These are phyloP conservation scores for Hippolais icterina DNA, from an alignment of 2,113 vertebrate genomes.

Conservation along the genomic window DNA sequence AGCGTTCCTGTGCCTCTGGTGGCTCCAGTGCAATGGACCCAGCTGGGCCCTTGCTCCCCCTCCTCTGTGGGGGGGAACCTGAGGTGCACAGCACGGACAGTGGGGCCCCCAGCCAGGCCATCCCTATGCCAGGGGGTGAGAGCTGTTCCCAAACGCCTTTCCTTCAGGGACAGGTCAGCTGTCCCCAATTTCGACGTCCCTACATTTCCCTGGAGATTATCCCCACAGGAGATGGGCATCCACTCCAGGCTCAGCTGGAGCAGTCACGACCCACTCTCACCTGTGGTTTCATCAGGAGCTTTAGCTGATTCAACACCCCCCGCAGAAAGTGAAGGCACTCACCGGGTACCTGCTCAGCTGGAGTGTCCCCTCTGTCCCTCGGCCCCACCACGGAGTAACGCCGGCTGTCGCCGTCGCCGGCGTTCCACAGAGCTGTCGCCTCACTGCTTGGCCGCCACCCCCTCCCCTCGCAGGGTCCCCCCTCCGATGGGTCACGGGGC, in stretches of 20 bases:
- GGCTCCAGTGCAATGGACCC: accelerated
- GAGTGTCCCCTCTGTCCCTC: not conserved
- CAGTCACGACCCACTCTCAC: not conserved
- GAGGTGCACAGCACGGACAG: accelerated
- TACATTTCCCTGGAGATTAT: not conserved
- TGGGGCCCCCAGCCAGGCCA: accelerated
- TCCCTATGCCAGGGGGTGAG: accelerated
- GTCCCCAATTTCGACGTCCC: accelerated
- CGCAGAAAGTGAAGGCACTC: not conserved
- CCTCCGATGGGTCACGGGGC: conserved; percentile 18
- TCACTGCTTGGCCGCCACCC: not conserved
- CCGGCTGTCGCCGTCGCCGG: accelerated
- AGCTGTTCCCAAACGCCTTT: not conserved
- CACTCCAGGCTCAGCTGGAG: accelerated
- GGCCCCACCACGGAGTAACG: accelerated
- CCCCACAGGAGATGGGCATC: not conserved
- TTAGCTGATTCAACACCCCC: not conserved
- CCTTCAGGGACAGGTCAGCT: not conserved
- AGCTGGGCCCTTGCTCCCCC: accelerated
- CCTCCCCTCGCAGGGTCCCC: not conserved
- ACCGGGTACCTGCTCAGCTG: not conserved
- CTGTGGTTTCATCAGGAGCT: not conserved
- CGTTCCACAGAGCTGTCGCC: not conserved
- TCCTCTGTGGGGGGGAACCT: not conserved
- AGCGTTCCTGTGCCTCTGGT: not conserved